Conservation (phyloP, 1,140 invertebrate genomes). For the Fopius arisanus region DNA sequence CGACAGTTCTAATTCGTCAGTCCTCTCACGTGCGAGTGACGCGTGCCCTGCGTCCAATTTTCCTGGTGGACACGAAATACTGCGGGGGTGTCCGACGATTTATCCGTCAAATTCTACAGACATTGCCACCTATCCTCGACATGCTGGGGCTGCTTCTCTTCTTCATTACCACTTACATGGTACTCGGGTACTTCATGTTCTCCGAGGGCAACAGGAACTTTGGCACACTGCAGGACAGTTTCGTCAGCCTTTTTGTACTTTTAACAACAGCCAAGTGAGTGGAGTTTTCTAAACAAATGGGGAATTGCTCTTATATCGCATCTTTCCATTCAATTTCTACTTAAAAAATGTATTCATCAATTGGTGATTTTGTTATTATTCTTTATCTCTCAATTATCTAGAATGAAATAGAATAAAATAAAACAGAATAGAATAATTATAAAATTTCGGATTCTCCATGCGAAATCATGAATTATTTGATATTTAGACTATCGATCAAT, state of each 20-base stretch:
- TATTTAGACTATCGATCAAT: no score
- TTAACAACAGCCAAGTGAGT: constrained; percentile 91
- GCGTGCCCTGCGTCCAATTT: constrained; percentile 86
- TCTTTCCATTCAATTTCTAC: no score
- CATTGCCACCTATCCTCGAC: constrained; percentile 87
- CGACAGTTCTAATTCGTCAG: constrained; percentile 82
- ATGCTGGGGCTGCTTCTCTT: constrained; percentile 87
- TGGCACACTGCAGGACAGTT: constrained; percentile 79
- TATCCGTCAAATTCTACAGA: constrained; percentile 82
- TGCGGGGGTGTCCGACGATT: constrained; percentile 78
- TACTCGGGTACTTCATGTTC: constrained; percentile 87
- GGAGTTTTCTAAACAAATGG: no score
- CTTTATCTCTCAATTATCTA: no score
- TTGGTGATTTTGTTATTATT: no score
- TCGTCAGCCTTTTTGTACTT: constrained; percentile 89
- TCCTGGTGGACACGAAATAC: constrained; percentile 87
- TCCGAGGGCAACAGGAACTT: constrained; percentile 81
- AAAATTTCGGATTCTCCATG: no score
- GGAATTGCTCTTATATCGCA: no score
- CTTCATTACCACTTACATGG: constrained; percentile 84
- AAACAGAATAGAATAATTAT: no score
- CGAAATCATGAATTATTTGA: no score
- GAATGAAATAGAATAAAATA: no score
- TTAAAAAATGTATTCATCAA: no score
- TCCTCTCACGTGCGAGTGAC: constrained; percentile 88